These are phyloP conservation scores for Dinocampus coccinellae DNA, from an alignment of 2,888 invertebrate species.

Conservation along the genomic window DNA sequence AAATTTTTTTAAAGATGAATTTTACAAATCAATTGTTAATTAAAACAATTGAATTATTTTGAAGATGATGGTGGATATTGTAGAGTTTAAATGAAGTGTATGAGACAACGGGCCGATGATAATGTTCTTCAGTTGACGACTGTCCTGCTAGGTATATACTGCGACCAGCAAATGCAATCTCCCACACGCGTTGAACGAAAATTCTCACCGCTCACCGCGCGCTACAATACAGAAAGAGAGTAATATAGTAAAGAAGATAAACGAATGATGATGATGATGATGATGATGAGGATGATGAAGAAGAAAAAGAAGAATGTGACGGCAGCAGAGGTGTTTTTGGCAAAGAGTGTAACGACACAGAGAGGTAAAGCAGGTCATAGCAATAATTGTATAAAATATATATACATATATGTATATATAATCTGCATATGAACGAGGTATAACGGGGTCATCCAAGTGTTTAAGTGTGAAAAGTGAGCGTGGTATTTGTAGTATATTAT, in stretches of 20 bases:
- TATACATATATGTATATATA: slow-evolving; percentile 1
- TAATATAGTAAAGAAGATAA: slow-evolving; percentile 5
- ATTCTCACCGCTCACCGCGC: slow-evolving; percentile 53
- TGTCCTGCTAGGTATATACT: slow-evolving; percentile 55
- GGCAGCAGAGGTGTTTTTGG: slow-evolving; percentile 56
- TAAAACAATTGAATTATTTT: slow-evolving; percentile 14
- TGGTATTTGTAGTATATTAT: not conserved
- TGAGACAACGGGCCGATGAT: slow-evolving; percentile 1
- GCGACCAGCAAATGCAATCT: slow-evolving; percentile 61
- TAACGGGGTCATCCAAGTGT: slow-evolving; percentile 18
- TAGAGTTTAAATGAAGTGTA: slow-evolving; percentile 9
- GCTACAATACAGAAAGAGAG: slow-evolving; percentile 29
- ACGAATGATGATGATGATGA: not conserved
- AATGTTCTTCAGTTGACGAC: slow-evolving; percentile 36
- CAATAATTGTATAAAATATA: slow-evolving; percentile 32
- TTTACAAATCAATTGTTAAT: not conserved
- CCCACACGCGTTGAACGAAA: slow-evolving; percentile 50
- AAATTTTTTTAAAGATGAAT: not conserved
- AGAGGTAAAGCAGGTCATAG: slow-evolving; percentile 54
- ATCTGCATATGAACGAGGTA: not conserved
- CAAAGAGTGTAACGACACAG: slow-evolving; percentile 49
- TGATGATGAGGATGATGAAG: not conserved
- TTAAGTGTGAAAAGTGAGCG: not conserved
- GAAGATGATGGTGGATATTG: slow-evolving; percentile 3
- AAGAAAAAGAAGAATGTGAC: slow-evolving; percentile 48